Base-by-base conservation (phyloP, 2,888 invertebrate genomes). In the Nysson spinosus region DNA sequence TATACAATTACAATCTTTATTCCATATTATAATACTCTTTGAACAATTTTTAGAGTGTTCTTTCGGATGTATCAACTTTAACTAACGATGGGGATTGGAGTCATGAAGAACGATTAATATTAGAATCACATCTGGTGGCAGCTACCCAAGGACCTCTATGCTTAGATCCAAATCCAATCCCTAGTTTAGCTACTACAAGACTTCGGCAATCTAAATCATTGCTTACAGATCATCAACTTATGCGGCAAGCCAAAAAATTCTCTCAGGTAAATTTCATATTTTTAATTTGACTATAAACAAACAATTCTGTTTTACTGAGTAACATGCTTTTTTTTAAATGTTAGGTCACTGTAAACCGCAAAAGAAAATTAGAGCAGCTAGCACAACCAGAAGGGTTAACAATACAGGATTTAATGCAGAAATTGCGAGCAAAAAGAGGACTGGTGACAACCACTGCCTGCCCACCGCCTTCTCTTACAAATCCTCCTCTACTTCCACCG, bases 111-210 rank as follows among this genome's bases (percentile, higher is more conserved):
- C 90, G 93, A 61, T 90, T 93, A 54, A 90, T 92, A 44, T 88
- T 96, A 56, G 98, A 98, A 87, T 95, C 96, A 67, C 94, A 95
- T 76, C 87, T 98, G 62, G 91, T 97, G 30, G 91, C 95, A 80
- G 95, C 95, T 9, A 95, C 96, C 3, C 93, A 95, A 67, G 96
- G 95, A 9, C 95, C 95, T 3, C 88, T 98, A 26, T 97, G 96
- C 86, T 90, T 98, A 47, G 96, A 97, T 88, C 96, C 97, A 2
- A 93, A 94, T 80, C 95, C 95, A 1, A 91, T 93, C 19, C 93
- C 96, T 34, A 93, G 94, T 20, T 88, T 94, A 44, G 89, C 94
- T 56, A 92, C 94, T 22, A 94, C 95, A 46, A 90, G 92, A 74
- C 87, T 95, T 34, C 94, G 95, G 82, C 93, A 93, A 73, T 91